These are phyloP conservation scores for Boleophthalmus pectinirostris DNA, from an alignment of 2,113 vertebrate genomes.

Conservation along the genomic window DNA sequence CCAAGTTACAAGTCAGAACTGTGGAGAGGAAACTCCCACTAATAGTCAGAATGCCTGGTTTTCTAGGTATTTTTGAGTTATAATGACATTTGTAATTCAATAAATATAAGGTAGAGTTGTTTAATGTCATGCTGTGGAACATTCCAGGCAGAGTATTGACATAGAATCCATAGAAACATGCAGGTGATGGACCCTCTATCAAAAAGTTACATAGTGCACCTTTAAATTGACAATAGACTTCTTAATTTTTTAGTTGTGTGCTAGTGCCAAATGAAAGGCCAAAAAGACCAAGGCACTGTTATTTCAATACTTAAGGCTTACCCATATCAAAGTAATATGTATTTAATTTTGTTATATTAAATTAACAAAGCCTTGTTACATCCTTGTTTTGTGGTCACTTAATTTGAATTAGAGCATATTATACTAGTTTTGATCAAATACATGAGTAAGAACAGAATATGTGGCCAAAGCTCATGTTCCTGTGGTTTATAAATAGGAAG, in stretches of 20 bases:
- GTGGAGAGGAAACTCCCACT: too few relatives aligned
- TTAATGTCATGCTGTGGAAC: too few relatives aligned
- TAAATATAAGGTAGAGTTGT: too few relatives aligned
- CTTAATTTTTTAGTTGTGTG: neutral
- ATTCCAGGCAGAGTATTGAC: too few relatives aligned
- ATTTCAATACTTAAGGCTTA: constrained; percentile 24
- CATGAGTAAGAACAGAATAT: constrained; percentile 22
- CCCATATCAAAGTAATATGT: neutral
- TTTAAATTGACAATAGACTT: neutral
- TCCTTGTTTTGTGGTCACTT: neutral
- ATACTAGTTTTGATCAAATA: neutral
- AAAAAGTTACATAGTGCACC: too few relatives aligned
- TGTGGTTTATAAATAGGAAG: constrained; percentile 32
- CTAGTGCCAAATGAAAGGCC: neutral
- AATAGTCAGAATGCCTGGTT: too few relatives aligned
- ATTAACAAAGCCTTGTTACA: neutral
- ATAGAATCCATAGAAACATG: too few relatives aligned
- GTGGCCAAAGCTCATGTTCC: constrained; percentile 9
- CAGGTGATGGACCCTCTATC: too few relatives aligned
- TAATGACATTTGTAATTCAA: too few relatives aligned
- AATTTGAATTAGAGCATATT: neutral
- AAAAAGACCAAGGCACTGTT: constrained; percentile 43
- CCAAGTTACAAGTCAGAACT: too few relatives aligned
- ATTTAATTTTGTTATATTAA: neutral
- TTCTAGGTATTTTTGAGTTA: too few relatives aligned